Conservation (phyloP, 2,113 vertebrate species). For the sheep (Ovis aries) region ARS-UI_Ramb_v3.0 NC_056056.1:196213501-196214000, state of each 20-base stretch:
- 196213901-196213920: not conserved
- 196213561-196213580: not conserved
- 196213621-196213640: not conserved
- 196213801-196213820: not conserved
- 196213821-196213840: not conserved
- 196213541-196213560: not conserved
- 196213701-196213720: not conserved
- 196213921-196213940: not conserved
- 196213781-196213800: not conserved
- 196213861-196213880: not conserved
- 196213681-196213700: not conserved
- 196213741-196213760: not conserved
- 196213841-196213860: not conserved
- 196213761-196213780: not conserved
- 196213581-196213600: not conserved
- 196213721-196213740: not conserved
- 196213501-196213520: not conserved
- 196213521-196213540: not conserved
- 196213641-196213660: not conserved
- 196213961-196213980: not conserved
- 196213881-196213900: not conserved
- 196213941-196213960: not conserved
- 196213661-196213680: not conserved
- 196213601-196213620: not conserved
- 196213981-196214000: not conserved